Conservation (phyloP, 2,888 invertebrate genomes). For the Leptopilina drosophilae region DNA sequence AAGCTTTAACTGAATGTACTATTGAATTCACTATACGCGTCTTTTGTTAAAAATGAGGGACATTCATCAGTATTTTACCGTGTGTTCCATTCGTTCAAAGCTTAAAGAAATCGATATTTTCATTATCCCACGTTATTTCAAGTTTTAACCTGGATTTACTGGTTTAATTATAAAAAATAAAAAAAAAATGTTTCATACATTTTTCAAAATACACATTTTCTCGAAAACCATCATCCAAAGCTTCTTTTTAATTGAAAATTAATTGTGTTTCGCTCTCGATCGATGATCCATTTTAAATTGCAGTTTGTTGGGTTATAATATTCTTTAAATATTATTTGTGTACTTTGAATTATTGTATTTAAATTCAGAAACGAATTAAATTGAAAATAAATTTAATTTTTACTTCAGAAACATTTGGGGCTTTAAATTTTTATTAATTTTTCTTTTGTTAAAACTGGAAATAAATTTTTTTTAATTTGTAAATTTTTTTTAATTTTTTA, state of each 20-base stretch:
- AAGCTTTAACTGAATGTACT: conserved; percentile 20
- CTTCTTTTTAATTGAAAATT: background rate
- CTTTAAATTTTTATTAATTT: too few species aligned
- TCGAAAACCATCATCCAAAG: background rate
- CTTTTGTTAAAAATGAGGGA: conserved; percentile 26
- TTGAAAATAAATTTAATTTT: too few species aligned
- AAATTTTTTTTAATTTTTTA: too few species aligned
- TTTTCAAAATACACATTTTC: background rate
- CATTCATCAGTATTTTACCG: conserved; percentile 21
- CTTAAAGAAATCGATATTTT: conserved; percentile 35
- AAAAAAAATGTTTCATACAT: background rate
- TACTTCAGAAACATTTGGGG: too few species aligned
- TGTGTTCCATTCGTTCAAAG: conserved; percentile 22
- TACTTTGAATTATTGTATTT: too few species aligned
- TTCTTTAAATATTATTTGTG: too few species aligned
- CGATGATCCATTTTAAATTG: background rate
- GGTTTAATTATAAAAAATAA: conserved; percentile 17
- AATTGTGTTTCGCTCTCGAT: background rate
- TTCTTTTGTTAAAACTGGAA: too few species aligned
- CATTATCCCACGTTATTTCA: conserved; percentile 7
- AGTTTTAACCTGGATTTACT: conserved; percentile 24
- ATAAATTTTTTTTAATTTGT: too few species aligned
- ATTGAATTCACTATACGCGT: conserved; percentile 8
- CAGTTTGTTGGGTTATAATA: background rate
- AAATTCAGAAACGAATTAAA: too few species aligned